Percentiles rank a stretch among this genome's conserved stretches.
phyloP scores from a whole-genome alignment of 2,888 invertebrate species.

The Stenichneumon culpator region DNA sequence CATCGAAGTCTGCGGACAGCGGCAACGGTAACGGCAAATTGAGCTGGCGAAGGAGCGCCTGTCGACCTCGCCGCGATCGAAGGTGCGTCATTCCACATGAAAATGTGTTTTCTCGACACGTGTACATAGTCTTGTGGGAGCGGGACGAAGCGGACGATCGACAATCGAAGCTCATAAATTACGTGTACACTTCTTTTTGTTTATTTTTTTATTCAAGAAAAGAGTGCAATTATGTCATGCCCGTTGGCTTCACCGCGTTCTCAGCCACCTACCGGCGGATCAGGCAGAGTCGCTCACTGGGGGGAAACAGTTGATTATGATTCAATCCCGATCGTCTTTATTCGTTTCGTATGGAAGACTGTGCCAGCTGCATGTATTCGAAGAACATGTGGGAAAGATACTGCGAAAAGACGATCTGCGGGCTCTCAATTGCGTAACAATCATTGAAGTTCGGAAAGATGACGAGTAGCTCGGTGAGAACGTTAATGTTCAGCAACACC shows the following conservation, averaged over 20 bases:
- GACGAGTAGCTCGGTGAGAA: too few species aligned
- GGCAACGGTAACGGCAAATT: constrained; percentile 18
- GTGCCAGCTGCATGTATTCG: neutral
- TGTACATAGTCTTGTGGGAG: too few species aligned
- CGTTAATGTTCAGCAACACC: too few species aligned
- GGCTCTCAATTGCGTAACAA: neutral
- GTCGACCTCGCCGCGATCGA: neutral
- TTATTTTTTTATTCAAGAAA: neutral
- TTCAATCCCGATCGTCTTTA: neutral
- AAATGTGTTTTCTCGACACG: neutral
- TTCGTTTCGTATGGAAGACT: neutral
- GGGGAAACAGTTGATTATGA: neutral
- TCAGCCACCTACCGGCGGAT: neutral
- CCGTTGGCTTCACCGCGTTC: neutral
- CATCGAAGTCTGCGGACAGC: neutral
- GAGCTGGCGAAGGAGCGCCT: neutral
- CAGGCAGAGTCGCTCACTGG: neutral
- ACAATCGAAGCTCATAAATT: too few species aligned
- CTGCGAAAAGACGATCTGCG: neutral
- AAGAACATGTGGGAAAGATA: neutral
- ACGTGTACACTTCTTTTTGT: neutral
- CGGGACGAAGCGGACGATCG: too few species aligned
- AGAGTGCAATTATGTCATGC: neutral
- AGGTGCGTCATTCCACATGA: neutral
- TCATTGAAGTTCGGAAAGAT: neutral